Evolutionary conservation across 1,140 invertebrate species (phyloP).

Genomic region (Reticulitermes speratus): DNA sequence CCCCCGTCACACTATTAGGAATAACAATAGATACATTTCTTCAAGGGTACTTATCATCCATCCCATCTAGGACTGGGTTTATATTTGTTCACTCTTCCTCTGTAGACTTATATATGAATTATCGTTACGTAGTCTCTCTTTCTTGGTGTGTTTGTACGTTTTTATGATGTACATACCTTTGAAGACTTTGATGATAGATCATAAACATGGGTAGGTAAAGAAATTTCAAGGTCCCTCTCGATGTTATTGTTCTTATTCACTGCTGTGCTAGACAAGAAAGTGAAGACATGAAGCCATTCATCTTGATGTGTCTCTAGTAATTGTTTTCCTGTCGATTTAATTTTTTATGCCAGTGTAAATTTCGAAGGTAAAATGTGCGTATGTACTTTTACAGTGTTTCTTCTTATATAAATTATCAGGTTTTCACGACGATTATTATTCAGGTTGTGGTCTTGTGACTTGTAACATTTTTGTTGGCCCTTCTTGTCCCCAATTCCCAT

Average conservation of each 20-base stretch:
- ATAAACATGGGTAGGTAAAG: background rate
- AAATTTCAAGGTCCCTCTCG: background rate
- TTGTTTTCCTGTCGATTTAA: background rate
- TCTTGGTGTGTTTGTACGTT: background rate
- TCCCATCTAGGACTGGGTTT: too few species aligned
- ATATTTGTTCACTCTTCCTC: too few species aligned
- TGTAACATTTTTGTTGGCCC: too few species aligned
- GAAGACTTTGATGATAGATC: constrained; percentile 1
- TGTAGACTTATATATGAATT: background rate
- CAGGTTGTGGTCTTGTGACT: too few species aligned
- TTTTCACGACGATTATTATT: too few species aligned
- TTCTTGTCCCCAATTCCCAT: too few species aligned
- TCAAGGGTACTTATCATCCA: background rate
- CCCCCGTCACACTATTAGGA: background rate
- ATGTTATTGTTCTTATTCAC: background rate
- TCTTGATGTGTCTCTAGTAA: background rate
- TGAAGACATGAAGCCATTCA: background rate
- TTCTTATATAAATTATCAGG: too few species aligned
- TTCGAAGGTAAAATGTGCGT: too few species aligned
- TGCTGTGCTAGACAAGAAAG: background rate
- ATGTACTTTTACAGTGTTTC: too few species aligned
- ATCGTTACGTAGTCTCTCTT: background rate
- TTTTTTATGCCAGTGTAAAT: too few species aligned
- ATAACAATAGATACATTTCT: background rate
- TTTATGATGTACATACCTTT: background rate